Evolutionary conservation across 2,888 invertebrate species (phyloP).

Genomic region (Diloba caeruleocephala): DNA sequence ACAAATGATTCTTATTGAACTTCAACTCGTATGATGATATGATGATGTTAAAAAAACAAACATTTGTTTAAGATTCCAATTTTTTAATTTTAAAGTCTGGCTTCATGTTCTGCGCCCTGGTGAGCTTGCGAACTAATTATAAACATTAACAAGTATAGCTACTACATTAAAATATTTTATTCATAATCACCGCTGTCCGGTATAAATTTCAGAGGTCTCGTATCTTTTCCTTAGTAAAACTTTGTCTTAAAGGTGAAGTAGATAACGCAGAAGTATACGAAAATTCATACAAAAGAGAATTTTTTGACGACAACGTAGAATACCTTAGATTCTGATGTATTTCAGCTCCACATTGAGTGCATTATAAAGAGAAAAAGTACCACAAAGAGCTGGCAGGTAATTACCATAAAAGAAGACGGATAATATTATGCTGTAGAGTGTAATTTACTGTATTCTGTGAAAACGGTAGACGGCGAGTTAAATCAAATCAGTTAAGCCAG

Average conservation of each 20-base stretch:
- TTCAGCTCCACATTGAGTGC: constrained; percentile 17
- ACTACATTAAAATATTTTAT: constrained; percentile 27
- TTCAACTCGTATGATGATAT: no score
- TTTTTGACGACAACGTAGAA: constrained; percentile 31
- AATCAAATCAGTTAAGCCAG: constrained; percentile 53
- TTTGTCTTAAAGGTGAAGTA: constrained; percentile 28
- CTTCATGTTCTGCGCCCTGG: no score
- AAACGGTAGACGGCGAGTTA: constrained; percentile 7
- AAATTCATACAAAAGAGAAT: constrained; percentile 35
- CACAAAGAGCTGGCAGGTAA: constrained; percentile 17
- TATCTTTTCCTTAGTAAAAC: constrained; percentile 33
- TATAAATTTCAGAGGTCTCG: constrained; percentile 33
- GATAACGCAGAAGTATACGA: constrained; percentile 29
- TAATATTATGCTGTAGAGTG: constrained; percentile 5
- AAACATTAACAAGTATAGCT: no score
- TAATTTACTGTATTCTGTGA: constrained; percentile 17
- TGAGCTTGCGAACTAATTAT: no score
- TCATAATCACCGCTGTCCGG: constrained; percentile 9
- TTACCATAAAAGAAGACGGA: constrained; percentile 3
- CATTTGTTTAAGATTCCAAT: no score
- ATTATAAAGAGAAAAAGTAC: constrained; percentile 24
- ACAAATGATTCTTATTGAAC: no score
- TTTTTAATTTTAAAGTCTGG: no score
- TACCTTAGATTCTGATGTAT: constrained; percentile 1
- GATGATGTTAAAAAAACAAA: no score